phyloP scores from a whole-genome alignment of 2,888 invertebrate species.

The Acrocyrtus sp. region DNA sequence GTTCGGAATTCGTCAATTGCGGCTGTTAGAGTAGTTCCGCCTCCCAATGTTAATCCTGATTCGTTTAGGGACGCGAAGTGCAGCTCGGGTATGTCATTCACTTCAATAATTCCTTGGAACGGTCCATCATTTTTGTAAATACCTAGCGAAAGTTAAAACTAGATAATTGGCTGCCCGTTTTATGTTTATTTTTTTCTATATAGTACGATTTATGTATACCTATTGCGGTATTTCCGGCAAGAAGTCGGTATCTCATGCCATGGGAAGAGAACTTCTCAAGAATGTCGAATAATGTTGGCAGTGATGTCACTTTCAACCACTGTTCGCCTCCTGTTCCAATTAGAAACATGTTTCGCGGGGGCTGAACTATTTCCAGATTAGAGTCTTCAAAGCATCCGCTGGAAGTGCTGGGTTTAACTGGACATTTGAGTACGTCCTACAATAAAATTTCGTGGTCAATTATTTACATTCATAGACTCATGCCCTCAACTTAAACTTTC shows the following conservation, averaged over 20 bases:
- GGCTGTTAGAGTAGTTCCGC: constrained; percentile 71
- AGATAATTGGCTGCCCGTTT: constrained; percentile 65
- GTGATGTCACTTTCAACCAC: constrained; percentile 55
- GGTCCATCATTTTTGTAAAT: constrained; percentile 58
- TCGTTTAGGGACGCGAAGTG: constrained; percentile 64
- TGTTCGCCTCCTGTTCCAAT: constrained; percentile 33
- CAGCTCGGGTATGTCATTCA: constrained; percentile 72
- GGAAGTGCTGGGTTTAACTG: not conserved
- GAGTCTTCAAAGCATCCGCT: not conserved
- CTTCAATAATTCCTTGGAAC: constrained; percentile 72
- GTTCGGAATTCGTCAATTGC: constrained; percentile 69
- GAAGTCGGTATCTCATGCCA: constrained; percentile 69
- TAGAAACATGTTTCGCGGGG: constrained; percentile 10
- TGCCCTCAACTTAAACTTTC: not conserved
- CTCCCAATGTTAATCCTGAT: constrained; percentile 70
- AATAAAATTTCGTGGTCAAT: not conserved
- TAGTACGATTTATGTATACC: constrained; percentile 69
- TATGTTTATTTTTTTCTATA: not conserved
- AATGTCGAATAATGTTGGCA: constrained; percentile 34
- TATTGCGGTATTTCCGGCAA: constrained; percentile 81
- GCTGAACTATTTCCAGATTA: constrained; percentile 20
- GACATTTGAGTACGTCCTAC: constrained; percentile 32
- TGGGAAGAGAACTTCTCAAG: constrained; percentile 26
- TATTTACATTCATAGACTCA: not conserved
- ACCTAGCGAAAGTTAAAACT: constrained; percentile 36